Evolutionary conservation across 2,888 invertebrate species (phyloP), one percentile per base, ranked within the genome.

Genomic region (Sminthurides aquaticus): DNA sequence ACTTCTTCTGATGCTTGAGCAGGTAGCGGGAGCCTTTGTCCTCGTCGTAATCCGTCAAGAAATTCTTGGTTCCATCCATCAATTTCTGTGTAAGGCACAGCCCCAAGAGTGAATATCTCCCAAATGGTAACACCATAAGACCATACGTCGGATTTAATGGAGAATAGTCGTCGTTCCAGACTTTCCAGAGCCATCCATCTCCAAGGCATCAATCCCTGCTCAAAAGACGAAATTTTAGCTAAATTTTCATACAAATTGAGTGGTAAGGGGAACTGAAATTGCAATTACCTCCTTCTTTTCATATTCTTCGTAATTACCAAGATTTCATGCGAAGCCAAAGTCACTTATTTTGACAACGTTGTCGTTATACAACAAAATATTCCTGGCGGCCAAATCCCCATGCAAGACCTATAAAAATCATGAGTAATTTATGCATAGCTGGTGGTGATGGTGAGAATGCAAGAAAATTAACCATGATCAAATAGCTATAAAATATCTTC

Each of bases 91-190:
- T 52, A 20, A 15, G 52, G 52, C 52, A 52, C 52, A 15, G 20
- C 52, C 20, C 52, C 52, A 52, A 52, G 20, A 15, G 52, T 52
- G 52, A 52, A 52, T 22, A 52, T 22, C 20, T 52, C 52, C 52
- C 52, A 52, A 8, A 52, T 5, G 20, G 52, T 52, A 8, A 52
- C 52, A 20, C 52, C 52, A 52, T 15, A 52, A 20, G 52, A 52
- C 52, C 52, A 52, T 52, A 52, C 52, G 20, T 52, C 52, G 20
- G 52, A 52, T 20, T 52, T 52, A 22, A 52, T 8, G 18, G 52
- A 52, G 22, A 52, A 52, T 18, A 52, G 20, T 52, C 52, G 52
- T 8, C 52, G 8, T 52, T 52, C 52, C 18, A 52, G 52, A 20
- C 52, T 52, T 22, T 52, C 52, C 5, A 20, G 52, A 18, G 52